Conservation (phyloP, 2,797 vertebrate genomes). For the Urosaurus nigricauda region DNA sequence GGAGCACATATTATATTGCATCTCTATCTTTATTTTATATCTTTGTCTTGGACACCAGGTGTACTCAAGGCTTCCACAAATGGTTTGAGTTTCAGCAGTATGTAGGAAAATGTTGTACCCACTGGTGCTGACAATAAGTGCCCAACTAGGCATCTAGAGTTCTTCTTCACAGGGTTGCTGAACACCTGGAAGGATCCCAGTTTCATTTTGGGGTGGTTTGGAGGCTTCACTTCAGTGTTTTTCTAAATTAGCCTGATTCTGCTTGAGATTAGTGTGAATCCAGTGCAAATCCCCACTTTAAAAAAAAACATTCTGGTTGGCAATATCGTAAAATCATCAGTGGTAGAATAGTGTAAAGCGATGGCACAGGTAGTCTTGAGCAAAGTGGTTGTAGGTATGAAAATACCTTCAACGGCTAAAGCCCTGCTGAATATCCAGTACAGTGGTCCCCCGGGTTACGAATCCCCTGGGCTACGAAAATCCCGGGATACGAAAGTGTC, state of each 20-base stretch:
- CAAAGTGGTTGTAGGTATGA: background rate
- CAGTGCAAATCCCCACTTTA: too few species aligned
- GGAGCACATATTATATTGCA: background rate
- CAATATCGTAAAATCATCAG: too few species aligned
- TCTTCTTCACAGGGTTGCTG: background rate
- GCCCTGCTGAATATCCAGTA: background rate
- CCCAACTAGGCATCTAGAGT: too few species aligned
- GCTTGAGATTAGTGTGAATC: background rate
- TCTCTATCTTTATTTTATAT: background rate
- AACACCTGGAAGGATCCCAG: background rate
- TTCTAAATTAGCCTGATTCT: slow-evolving; percentile 8
- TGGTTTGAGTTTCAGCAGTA: background rate
- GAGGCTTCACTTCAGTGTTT: background rate
- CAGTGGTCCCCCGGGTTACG: too few species aligned
- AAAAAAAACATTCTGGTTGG: too few species aligned
- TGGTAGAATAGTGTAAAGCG: too few species aligned
- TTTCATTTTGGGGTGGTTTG: background rate
- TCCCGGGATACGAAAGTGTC: too few species aligned
- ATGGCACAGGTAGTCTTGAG: background rate
- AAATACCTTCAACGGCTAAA: background rate
- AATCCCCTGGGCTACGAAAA: too few species aligned
- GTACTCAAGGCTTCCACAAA: background rate
- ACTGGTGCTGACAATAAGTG: too few species aligned
- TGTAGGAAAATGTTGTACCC: too few species aligned
- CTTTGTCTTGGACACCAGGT: background rate